Evolutionary conservation across 2,888 invertebrate genomes (phyloP), one percentile per base, ranked within the genome.

Genomic region (Rhagophthalmus giganteus): DNA sequence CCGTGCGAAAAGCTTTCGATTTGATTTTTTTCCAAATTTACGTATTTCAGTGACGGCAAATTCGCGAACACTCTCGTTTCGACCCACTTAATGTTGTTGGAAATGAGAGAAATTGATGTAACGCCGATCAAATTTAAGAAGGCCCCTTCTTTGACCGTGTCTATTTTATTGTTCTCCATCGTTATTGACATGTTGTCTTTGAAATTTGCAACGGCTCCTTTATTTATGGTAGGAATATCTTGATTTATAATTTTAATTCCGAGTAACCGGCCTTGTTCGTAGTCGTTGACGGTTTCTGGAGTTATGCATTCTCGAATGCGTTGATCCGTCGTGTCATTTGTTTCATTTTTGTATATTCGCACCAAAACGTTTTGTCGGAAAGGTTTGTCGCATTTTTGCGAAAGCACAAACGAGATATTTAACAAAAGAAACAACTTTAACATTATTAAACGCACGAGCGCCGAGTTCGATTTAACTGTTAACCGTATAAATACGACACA

Each of bases 21-120:
- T n/a, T n/a, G 6, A 12, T 37, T 37, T 8, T 37, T 37, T 37
- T 37, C 37, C 37, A 37, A 25, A 12, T 37, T 37, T 5, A 37
- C 6, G 12, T 24, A 37, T 2, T 25, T 8, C n/a, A 37, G 11
- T 1, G 37, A 37, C 7, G 24, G 25, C 7, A 37, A n/a, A 26
- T 37, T 26, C 7, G 25, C 11, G 12, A 37, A 37, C 4, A 26
- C 37, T 11, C 25, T 12, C 9, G 9, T 37, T 13, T 37, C 37
- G 4, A 37, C 8, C 37, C 37, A 37, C n/a, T 26, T 25, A 12
- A 37, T 25, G 9, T 25, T 24, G n/a, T 25, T 37, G 12, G 37
- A 37, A 24, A 37, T 11, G 12, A 37, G 37, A 10, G 37, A 24
- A 7, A 37, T 37, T 26, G 37, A 25, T 10, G 25, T 20, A 11